Evolutionary conservation across 2,113 vertebrate genomes (phyloP).

Genomic region (Natator depressus): DNA sequence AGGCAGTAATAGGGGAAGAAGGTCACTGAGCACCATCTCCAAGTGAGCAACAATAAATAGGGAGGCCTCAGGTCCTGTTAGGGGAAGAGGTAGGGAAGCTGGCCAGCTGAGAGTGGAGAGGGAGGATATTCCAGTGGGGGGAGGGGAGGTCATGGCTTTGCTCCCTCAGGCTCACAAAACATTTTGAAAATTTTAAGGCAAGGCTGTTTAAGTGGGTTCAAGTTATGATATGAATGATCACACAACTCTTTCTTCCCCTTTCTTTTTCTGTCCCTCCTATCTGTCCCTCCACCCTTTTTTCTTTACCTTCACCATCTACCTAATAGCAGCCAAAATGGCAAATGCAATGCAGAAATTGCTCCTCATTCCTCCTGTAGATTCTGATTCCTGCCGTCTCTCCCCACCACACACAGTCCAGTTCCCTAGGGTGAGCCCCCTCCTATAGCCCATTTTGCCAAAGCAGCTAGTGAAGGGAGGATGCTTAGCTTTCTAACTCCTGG

Average conservation of each 20-base stretch:
- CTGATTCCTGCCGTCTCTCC: conserved; percentile 17
- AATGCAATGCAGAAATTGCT: background rate
- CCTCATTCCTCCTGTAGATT: conserved; percentile 27
- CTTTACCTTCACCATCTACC: background rate
- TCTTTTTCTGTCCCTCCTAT: background rate
- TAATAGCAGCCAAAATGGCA: background rate
- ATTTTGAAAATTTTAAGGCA: rapidly evolving
- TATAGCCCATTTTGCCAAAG: background rate
- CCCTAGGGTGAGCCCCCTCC: conserved; percentile 37
- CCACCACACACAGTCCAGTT: background rate
- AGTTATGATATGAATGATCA: background rate
- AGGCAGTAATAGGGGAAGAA: background rate
- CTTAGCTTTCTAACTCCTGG: background rate
- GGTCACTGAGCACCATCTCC: background rate
- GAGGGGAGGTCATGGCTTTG: background rate
- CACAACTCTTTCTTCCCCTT: background rate
- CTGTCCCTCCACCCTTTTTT: background rate
- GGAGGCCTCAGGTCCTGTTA: rapidly evolving
- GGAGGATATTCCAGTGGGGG: rapidly evolving
- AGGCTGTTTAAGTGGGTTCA: background rate
- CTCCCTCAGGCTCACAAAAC: background rate
- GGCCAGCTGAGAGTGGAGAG: background rate
- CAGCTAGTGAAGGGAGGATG: conserved; percentile 21
- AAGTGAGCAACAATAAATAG: background rate
- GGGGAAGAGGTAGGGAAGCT: background rate